phyloP scores from a whole-genome alignment of 1,140 invertebrate species.

The Cylas formicarius region DNA sequence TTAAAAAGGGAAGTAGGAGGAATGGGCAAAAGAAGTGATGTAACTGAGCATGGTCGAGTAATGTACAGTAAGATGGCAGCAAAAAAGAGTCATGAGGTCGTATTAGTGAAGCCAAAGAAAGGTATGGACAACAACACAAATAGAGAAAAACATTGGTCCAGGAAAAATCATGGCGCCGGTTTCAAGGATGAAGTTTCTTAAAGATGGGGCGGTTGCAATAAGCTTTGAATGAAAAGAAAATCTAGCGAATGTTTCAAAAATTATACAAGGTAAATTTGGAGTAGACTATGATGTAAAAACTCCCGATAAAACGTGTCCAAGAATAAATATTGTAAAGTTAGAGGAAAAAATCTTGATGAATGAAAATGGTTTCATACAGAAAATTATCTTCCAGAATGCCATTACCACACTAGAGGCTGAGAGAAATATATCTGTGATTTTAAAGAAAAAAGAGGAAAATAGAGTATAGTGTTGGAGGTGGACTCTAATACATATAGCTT shows the following conservation, averaged over 20 bases:
- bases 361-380: not conserved
- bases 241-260: too few relatives aligned
- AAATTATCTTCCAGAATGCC: not conserved
- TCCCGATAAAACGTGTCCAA: not conserved
- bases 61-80: too few relatives aligned
- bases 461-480: not conserved
- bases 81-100: not conserved
- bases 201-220: constrained; percentile 2
- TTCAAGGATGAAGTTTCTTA: not conserved
- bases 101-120: not conserved
- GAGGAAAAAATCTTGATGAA: not conserved
- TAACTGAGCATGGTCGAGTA: too few relatives aligned
- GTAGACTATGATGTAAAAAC: not conserved
- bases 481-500: not conserved
- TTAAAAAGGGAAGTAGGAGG: too few relatives aligned
- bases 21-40: too few relatives aligned
- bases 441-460: not conserved
- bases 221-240: not conserved
- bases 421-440: not conserved
- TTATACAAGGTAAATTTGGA: not conserved
- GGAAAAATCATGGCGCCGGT: not conserved
- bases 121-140: not conserved
- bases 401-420: not conserved
- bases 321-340: not conserved
- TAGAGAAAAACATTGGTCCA: not conserved